Evolutionary conservation across 2,888 invertebrate genomes (phyloP).

Genomic region (Cephus runcator): DNA sequence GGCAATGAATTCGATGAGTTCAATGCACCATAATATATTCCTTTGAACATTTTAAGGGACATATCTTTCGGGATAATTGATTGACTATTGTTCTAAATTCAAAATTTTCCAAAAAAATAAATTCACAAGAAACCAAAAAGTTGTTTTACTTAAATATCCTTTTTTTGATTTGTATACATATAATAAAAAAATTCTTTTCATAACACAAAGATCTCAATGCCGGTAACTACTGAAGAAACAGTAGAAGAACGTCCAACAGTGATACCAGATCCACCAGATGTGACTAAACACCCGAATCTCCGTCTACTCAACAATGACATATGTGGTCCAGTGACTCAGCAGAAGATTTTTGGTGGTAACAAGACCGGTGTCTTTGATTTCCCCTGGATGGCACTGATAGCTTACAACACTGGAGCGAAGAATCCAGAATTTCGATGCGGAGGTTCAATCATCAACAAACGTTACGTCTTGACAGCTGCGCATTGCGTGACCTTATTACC

Average conservation of each 20-base stretch:
- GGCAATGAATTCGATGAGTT: not conserved
- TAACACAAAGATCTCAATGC: not conserved
- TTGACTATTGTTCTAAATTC: not conserved
- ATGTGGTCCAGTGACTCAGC: conserved; percentile 71
- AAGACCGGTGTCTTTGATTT: conserved; percentile 73
- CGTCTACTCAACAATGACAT: conserved; percentile 56
- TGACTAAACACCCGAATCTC: conserved; percentile 62
- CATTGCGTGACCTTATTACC: conserved; percentile 67
- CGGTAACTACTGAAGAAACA: not conserved
- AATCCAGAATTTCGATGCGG: conserved; percentile 52
- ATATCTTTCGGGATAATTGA: not conserved
- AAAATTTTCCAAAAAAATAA: not conserved
- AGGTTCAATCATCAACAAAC: conserved; percentile 68
- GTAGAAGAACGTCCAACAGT: not conserved
- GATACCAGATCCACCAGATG: conserved; percentile 52
- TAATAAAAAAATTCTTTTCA: not conserved
- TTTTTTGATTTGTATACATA: no score
- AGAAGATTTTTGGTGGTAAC: conserved; percentile 73
- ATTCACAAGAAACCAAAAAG: not conserved
- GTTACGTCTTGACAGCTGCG: conserved; percentile 71
- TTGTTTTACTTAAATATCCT: no score
- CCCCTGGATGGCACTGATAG: conserved; percentile 82
- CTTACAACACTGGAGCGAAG: conserved; percentile 65
- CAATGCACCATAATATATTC: not conserved
- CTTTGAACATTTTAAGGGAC: not conserved